These are phyloP conservation scores for Phenganax marumi DNA, from an alignment of 92 coral and sea anemone genomes.

Conservation along the genomic window DNA sequence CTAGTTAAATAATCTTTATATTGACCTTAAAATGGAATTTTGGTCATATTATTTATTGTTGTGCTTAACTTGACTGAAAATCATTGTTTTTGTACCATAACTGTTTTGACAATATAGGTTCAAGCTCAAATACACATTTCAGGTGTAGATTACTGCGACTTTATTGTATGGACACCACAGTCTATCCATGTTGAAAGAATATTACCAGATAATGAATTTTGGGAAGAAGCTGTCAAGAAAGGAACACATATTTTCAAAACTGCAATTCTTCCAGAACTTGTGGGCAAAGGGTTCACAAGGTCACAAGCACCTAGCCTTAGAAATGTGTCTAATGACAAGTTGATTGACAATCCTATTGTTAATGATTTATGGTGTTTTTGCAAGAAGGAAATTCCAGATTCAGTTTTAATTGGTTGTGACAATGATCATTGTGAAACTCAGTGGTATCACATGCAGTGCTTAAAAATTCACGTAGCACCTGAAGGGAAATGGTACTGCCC, in stretches of 20 bases:
- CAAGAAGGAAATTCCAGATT: slow-evolving; percentile 33
- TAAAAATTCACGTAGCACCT: slow-evolving; percentile 12
- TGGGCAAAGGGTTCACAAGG: slow-evolving; percentile 51
- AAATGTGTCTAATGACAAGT: not conserved
- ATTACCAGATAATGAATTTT: slow-evolving; percentile 49
- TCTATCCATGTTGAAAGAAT: slow-evolving; percentile 47
- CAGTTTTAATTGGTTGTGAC: slow-evolving; percentile 59
- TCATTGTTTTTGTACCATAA: no score
- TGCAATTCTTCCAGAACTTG: slow-evolving; percentile 56
- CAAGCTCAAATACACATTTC: slow-evolving; percentile 40
- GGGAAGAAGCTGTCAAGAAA: slow-evolving; percentile 36
- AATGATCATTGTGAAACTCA: slow-evolving; percentile 21
- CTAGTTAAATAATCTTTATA: no score
- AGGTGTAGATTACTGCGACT: slow-evolving; percentile 53
- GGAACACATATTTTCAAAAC: slow-evolving; percentile 39
- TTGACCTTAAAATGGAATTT: no score
- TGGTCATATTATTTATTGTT: no score
- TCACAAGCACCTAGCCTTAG: not conserved
- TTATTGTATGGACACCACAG: slow-evolving; percentile 53
- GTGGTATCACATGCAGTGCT: slow-evolving; percentile 33
- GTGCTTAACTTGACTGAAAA: no score
- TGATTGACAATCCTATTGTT: no score
- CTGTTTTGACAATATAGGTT: no score
- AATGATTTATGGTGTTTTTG: slow-evolving; percentile 57
- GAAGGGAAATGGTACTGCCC: slow-evolving; percentile 24